phyloP scores from a whole-genome alignment of 1,140 invertebrate species.

The Agrypnia vestita region DNA sequence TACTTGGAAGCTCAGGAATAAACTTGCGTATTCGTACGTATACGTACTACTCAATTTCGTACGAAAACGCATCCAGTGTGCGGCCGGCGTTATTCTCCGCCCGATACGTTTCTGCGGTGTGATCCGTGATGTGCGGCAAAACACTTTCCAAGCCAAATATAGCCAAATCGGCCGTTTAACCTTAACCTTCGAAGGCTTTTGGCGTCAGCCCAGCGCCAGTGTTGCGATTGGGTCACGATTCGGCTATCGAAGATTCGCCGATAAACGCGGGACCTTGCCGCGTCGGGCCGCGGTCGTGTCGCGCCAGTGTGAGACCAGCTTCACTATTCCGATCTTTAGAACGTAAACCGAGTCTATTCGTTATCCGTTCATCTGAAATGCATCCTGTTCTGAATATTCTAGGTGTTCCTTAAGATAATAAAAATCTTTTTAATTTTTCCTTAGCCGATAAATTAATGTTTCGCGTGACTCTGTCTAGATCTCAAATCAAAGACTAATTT shows the following conservation, averaged over 20 bases:
- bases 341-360: neutral
- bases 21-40: too few species aligned
- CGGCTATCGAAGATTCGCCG: constrained; percentile 29
- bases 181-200: constrained; percentile 40
- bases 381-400: constrained; percentile 9
- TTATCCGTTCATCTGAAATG: neutral
- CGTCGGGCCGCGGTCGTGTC: neutral
- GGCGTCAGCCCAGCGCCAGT: neutral
- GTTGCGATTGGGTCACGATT: constrained; percentile 35
- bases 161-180: constrained; percentile 19
- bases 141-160: constrained; percentile 24
- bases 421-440: too few species aligned
- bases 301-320: neutral
- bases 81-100: neutral
- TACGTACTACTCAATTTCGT: too few species aligned
- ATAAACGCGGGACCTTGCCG: neutral
- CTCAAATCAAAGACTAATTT: too few species aligned
- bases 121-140: neutral
- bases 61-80: too few species aligned
- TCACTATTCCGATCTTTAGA: constrained; percentile 25
- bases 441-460: too few species aligned
- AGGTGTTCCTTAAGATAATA: too few species aligned
- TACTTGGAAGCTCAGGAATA: too few species aligned
- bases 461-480: too few species aligned
- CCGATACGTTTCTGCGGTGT: neutral